Evolutionary conservation across 2,797 vertebrate species (phyloP), one percentile per base, ranked within the genome.

Genomic region (Eulemur mongoz): DNA sequence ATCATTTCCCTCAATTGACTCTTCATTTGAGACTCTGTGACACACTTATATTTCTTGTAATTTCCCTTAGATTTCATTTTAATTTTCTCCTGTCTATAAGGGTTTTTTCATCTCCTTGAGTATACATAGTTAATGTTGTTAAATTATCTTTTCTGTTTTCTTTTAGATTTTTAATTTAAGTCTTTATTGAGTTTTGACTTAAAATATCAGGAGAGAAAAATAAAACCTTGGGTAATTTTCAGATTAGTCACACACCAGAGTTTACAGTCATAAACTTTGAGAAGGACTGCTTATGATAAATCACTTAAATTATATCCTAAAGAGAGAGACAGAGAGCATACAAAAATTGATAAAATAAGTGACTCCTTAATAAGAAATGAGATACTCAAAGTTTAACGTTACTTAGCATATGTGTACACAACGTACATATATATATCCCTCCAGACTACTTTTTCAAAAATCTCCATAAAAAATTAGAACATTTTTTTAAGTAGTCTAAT

Each of bases 101-200:
- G 18, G n/a, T 82, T 89, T 94, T 93, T 94, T 80, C 80, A 72
- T 93, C 14, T 95, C 40, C 79, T 83, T 94, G 54, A 95, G 45
- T 94, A 90, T 82, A 88, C 78, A 91, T 17, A 80, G 52, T 43
- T 94, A 96, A 91, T 84, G 70, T 92, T 95, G 96, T 93, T 94
- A 95, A 95, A 97, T 94, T 97, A 12, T 76, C 40, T 38, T 91
- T 97, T 89, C 32, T 94, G 17, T 91, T 95, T 91, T 89, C 27
- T 80, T 92, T 94, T 67, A 87, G 52, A 80, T 76, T 96, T 95
- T 91, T 27, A 89, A 97, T 91, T 94, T 97, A 97, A 94, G 2
- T 11, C n/a, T 96, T 95, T 96, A 95, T 95, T 97, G 48, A 93
- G 80, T 81, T 92, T 94, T 43, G 48, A 70, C 30, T 94, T 94